These are phyloP conservation scores for Sitta carolinensis DNA, from an alignment of 2,797 vertebrate genomes.

Conservation along the genomic window DNA sequence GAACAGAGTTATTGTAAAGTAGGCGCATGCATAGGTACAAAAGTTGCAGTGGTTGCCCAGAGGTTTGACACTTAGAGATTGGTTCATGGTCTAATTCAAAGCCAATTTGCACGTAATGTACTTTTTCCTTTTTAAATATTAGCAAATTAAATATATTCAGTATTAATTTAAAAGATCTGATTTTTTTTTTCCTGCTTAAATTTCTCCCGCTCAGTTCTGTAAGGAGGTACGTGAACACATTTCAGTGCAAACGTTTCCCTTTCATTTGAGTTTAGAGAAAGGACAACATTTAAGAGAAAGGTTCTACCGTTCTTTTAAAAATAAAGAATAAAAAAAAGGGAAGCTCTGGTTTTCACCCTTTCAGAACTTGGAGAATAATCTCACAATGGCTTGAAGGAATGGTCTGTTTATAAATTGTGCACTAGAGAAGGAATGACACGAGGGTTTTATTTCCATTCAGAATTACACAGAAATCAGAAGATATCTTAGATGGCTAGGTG, in stretches of 20 bases:
- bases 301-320: not conserved
- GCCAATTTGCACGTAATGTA: not conserved
- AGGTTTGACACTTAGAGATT: not conserved
- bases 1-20: accelerated
- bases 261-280: not conserved
- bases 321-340: not conserved
- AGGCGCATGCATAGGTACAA: not conserved
- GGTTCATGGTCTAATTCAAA: not conserved
- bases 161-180: not conserved
- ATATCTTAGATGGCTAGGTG: not conserved
- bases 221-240: not conserved
- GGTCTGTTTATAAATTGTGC: not conserved
- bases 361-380: not conserved
- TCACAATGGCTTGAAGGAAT: not conserved
- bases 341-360: not conserved
- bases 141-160: accelerated
- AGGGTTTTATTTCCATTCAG: not conserved
- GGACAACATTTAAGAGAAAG: not conserved
- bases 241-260: not conserved
- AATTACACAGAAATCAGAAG: not conserved
- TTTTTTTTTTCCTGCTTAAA: not conserved
- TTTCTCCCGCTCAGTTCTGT: not conserved
- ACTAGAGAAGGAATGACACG: not conserved
- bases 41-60: not conserved
- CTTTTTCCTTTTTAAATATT: not conserved